Conservation (phyloP, 2,113 vertebrate species). For the Brachyhypopomus gauderio region DNA sequence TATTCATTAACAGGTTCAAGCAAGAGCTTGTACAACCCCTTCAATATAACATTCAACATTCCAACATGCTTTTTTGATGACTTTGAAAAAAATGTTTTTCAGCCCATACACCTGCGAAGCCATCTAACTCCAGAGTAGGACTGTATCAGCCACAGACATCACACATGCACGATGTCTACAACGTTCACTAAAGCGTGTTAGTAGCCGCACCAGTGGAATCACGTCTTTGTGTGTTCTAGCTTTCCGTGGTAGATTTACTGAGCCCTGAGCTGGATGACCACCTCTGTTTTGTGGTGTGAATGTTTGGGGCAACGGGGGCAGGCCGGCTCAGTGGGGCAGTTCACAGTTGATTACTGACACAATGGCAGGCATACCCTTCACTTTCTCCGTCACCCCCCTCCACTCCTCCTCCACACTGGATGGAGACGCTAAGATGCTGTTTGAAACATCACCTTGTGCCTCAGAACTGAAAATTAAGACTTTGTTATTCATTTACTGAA, state of each 20-base stretch:
- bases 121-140: not conserved
- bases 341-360: slow-evolving; percentile 49
- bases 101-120: too few relatives aligned
- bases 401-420: not conserved
- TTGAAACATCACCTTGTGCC: not conserved
- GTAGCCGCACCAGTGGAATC: not conserved
- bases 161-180: not conserved
- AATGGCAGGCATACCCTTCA: slow-evolving; percentile 45
- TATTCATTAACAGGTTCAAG: slow-evolving; percentile 51
- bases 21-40: slow-evolving; percentile 40
- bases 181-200: not conserved
- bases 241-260: slow-evolving; percentile 28
- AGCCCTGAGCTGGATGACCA: slow-evolving; percentile 2
- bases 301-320: slow-evolving; percentile 41
- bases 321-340: slow-evolving; percentile 31
- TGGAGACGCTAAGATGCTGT: not conserved
- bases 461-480: not conserved
- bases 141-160: not conserved
- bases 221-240: not conserved
- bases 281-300: slow-evolving; percentile 34
- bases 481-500: not conserved
- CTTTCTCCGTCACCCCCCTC: slow-evolving; percentile 36
- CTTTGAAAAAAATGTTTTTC: too few relatives aligned
- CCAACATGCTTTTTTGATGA: not conserved
- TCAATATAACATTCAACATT: slow-evolving; percentile 43